phyloP scores from a whole-genome alignment of 2,113 vertebrate species.

The Lota lota region DNA sequence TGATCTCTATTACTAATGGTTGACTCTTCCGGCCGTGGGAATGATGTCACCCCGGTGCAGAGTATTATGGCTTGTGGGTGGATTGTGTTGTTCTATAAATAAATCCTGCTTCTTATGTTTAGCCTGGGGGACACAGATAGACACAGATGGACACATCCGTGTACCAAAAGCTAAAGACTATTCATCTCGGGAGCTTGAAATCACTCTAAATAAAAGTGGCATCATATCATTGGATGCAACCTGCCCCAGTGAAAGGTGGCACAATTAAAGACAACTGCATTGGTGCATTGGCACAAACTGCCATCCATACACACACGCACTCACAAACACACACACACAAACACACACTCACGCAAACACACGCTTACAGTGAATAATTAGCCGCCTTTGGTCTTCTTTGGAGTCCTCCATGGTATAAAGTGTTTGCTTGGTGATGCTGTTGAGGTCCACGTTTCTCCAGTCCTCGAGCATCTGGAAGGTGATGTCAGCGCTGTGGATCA shows the following conservation, averaged over 20 bases:
- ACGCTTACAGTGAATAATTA: constrained; percentile 92
- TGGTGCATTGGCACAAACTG: background rate
- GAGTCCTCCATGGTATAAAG: constrained; percentile 98
- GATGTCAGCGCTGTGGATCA: constrained; percentile 99
- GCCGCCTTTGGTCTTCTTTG: constrained; percentile 89
- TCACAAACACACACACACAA: background rate
- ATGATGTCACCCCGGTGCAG: constrained; percentile 46
- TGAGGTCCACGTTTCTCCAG: constrained; percentile 98
- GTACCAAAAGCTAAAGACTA: no score
- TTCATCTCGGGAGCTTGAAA: no score
- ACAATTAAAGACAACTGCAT: background rate
- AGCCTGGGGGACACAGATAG: no score
- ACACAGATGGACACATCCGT: background rate
- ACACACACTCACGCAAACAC: background rate
- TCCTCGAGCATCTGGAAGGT: constrained; percentile 99
- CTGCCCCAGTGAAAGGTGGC: no score
- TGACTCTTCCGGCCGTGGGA: constrained; percentile 71
- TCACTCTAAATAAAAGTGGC: no score
- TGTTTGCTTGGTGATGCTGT: constrained; percentile 98
- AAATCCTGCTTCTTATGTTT: background rate
- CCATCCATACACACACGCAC: background rate
- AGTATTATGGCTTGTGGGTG: background rate
- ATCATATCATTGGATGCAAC: no score
- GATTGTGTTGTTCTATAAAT: constrained; percentile 10
- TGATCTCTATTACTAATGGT: constrained; percentile 59